phyloP scores from a whole-genome alignment of 2,888 invertebrate genomes.

The Aphrophora alni region DNA sequence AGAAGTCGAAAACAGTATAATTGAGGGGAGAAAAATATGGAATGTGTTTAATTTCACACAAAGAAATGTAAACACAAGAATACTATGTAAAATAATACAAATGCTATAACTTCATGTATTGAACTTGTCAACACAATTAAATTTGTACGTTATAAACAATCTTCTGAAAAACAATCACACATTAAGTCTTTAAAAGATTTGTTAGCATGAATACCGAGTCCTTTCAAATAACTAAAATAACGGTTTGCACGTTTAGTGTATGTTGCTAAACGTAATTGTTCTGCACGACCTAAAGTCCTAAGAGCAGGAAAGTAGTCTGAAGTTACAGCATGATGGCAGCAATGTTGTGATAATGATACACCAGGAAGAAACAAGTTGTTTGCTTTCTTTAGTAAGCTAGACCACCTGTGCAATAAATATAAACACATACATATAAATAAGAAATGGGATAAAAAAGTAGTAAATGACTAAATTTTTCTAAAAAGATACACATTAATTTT shows the following conservation, averaged over 20 bases:
- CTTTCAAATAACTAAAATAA: constrained; percentile 79
- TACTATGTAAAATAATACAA: too few relatives aligned
- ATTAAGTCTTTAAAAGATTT: constrained; percentile 30
- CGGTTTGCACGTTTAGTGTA: constrained; percentile 73
- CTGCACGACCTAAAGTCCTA: constrained; percentile 72
- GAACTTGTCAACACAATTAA: too few relatives aligned
- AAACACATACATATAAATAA: neutral
- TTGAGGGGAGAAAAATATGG: too few relatives aligned
- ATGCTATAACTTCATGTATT: too few relatives aligned
- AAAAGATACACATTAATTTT: too few relatives aligned
- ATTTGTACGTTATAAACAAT: neutral
- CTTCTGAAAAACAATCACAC: constrained; percentile 28
- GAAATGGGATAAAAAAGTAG: neutral
- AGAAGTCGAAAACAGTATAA: too few relatives aligned
- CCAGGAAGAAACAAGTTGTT: constrained; percentile 31
- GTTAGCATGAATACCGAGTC: constrained; percentile 58
- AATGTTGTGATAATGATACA: constrained; percentile 26
- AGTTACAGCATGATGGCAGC: constrained; percentile 60
- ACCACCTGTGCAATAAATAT: constrained; percentile 18
- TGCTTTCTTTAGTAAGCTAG: constrained; percentile 13
- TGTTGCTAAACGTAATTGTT: constrained; percentile 65
- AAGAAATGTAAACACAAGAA: too few relatives aligned
- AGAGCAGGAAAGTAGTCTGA: constrained; percentile 75
- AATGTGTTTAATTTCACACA: too few relatives aligned
- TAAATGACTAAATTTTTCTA: neutral